Percentiles rank a stretch among this genome's conserved stretches.
phyloP scores from a whole-genome alignment of 2,888 invertebrate genomes.

The Prosopocoilus inquinatus region DNA sequence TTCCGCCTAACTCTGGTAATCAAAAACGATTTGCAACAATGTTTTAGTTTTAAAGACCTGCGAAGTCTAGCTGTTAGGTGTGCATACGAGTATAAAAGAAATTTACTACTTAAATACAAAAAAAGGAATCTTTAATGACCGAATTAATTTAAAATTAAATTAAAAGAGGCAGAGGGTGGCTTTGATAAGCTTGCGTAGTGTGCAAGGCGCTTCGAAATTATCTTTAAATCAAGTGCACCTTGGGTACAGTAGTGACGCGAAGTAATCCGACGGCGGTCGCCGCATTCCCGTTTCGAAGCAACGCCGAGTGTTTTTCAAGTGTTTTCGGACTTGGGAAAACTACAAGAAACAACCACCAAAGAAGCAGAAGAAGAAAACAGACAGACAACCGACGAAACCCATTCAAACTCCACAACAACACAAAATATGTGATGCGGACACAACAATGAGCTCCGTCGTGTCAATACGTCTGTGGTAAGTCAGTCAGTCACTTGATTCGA shows the following conservation, averaged over 20 bases:
- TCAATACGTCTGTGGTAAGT: constrained; percentile 1
- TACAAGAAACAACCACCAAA: neutral
- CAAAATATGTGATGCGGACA: neutral
- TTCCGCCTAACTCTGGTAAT: no score
- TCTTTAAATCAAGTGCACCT: constrained; percentile 29
- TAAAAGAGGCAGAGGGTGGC: constrained; percentile 31
- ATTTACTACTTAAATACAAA: no score
- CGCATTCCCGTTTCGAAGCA: neutral
- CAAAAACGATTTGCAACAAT: no score
- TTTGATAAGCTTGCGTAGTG: constrained; percentile 39
- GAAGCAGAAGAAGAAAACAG: no score
- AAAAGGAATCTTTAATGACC: no score
- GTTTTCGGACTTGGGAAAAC: neutral
- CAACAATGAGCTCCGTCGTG: neutral
- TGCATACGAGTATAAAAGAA: no score
- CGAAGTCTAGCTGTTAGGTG: no score
- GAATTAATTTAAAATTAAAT: neutral
- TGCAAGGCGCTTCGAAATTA: constrained; percentile 15
- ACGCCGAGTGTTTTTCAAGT: constrained; percentile 2
- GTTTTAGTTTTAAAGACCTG: no score
- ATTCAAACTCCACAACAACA: neutral
- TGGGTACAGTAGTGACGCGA: constrained; percentile 28
- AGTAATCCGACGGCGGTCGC: constrained; percentile 15
- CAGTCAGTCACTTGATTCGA: neutral
- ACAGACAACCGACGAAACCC: no score